These are phyloP conservation scores for Cheilosia variabilis DNA, from an alignment of 2,888 invertebrate species.

Conservation along the genomic window DNA sequence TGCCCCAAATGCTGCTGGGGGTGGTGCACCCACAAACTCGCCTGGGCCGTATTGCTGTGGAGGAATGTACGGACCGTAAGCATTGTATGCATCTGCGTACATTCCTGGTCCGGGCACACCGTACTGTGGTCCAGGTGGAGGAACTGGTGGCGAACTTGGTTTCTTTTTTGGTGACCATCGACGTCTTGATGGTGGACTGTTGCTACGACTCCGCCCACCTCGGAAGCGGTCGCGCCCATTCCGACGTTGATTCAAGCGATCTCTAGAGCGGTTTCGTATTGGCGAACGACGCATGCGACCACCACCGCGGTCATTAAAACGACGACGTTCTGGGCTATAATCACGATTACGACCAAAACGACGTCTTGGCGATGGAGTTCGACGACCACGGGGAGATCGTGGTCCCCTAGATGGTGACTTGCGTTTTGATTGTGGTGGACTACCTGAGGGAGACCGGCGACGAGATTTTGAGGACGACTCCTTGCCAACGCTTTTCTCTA, in stretches of 20 bases:
- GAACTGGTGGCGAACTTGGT: conserved; percentile 76
- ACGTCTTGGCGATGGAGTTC: conserved; percentile 81
- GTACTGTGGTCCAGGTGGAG: conserved; percentile 77
- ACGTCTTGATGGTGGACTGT: conserved; percentile 78
- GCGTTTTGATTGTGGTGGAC: conserved; percentile 78
- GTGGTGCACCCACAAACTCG: conserved; percentile 77
- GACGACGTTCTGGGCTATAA: conserved; percentile 76
- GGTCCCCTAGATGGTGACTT: conserved; percentile 73
- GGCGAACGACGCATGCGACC: conserved; percentile 74
- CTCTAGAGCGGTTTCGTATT: conserved; percentile 78
- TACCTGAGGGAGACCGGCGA: conserved; percentile 79
- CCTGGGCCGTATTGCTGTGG: conserved; percentile 78
- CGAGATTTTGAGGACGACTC: conserved; percentile 72
- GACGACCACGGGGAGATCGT: conserved; percentile 77
- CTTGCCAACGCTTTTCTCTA: conserved; percentile 68
- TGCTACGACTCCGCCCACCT: conserved; percentile 78
- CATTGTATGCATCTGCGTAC: conserved; percentile 79
- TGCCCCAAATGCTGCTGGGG: conserved; percentile 78
- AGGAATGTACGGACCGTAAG: conserved; percentile 79
- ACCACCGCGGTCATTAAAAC: conserved; percentile 78
- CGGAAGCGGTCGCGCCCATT: conserved; percentile 78
- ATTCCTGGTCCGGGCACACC: conserved; percentile 79
- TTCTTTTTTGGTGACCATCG: conserved; percentile 82
- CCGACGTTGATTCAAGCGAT: conserved; percentile 76
- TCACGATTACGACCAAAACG: conserved; percentile 76